Evolutionary conservation across 1,140 invertebrate genomes (phyloP), one percentile per base, ranked within the genome.

Genomic region (Brachionus asplanchnoidis): DNA sequence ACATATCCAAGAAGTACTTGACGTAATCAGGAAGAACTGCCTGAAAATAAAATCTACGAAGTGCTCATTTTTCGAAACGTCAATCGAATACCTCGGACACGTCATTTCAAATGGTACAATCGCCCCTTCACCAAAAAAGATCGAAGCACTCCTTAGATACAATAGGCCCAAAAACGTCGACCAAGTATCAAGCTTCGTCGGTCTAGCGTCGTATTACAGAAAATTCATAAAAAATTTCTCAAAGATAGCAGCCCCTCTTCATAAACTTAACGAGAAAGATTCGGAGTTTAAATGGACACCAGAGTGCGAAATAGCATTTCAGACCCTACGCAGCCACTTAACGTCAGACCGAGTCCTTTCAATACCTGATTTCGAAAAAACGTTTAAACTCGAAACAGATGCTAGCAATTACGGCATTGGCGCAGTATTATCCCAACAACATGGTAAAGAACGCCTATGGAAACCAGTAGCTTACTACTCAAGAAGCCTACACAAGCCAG

Each of bases 31-130:
- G 36, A 7, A 42, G 8, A 88, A 89, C 6, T 87, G 88, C 14
- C 85, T 91, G 2, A 90, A 88, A 8, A 86, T 91, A 2, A 91
- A 89, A 23, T 85, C 89, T 0, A 65, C 87, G 73, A 91, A 91
- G 87, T 89, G 87, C 40, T 75, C 88, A 46, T 91, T 91, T 85
- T 88, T 26, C 86, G 28, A 85, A 87, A 77, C 53, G 60, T 11
- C 85, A 88, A 83, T 66, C 91, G 2, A 84, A 86, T 32, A 90
- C 89, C 85, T 86, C 90, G 40, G 90, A 90, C 0, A 88, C 84
- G 82, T 86, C 12, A 75, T 87, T 9, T 79, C 70, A 6, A 79
- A 66, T 20, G 66, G 85, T 11, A 85, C 83, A 12, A 80, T 86
- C 2, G 9, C 26, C 56, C 36, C 85, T 32, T 80, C 75, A 26